phyloP scores from a whole-genome alignment of 1,140 invertebrate species.

The Drosophila pruinosa region DNA sequence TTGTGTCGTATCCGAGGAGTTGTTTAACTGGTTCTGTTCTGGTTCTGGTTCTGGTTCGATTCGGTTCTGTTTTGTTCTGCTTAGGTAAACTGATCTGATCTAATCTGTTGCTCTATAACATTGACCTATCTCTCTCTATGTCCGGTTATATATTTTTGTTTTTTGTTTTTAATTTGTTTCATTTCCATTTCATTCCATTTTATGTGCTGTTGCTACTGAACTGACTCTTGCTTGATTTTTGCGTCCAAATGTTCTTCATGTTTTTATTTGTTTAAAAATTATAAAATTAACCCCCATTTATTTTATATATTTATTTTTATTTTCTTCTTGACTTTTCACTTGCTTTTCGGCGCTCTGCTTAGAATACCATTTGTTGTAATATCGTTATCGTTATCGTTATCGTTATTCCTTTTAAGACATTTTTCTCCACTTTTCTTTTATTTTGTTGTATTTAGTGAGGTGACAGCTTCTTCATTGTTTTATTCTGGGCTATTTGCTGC shows the following conservation, averaged over 20 bases:
- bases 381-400: constrained; percentile 32
- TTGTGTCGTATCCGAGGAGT: constrained; percentile 36
- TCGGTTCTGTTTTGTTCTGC: constrained; percentile 14
- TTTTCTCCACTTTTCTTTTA: constrained; percentile 18
- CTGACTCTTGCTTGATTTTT: constrained; percentile 58
- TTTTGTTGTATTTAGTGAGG: constrained; percentile 24
- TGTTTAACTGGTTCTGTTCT: constrained; percentile 19
- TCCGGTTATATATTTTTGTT: constrained; percentile 33
- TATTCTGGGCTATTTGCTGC: constrained; percentile 56
- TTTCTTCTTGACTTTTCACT: not conserved
- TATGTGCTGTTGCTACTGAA: constrained; percentile 3
- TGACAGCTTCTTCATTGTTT: not conserved
- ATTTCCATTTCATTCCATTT: constrained; percentile 24
- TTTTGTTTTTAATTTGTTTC: constrained; percentile 21
- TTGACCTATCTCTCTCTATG: constrained; percentile 16
- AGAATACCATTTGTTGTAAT: constrained; percentile 8
- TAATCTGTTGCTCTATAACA: not conserved
- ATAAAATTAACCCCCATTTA: constrained; percentile 63
- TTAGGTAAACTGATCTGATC: constrained; percentile 18
- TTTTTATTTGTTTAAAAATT: constrained; percentile 7
- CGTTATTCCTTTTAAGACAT: constrained; percentile 27
- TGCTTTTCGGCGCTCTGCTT: constrained; percentile 25
- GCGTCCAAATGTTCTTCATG: constrained; percentile 55
- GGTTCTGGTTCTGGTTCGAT: no score
- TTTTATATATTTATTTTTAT: not conserved